phyloP scores from a whole-genome alignment of 92 coral and sea anemone genomes.

The Parazoanthus darwini region DNA sequence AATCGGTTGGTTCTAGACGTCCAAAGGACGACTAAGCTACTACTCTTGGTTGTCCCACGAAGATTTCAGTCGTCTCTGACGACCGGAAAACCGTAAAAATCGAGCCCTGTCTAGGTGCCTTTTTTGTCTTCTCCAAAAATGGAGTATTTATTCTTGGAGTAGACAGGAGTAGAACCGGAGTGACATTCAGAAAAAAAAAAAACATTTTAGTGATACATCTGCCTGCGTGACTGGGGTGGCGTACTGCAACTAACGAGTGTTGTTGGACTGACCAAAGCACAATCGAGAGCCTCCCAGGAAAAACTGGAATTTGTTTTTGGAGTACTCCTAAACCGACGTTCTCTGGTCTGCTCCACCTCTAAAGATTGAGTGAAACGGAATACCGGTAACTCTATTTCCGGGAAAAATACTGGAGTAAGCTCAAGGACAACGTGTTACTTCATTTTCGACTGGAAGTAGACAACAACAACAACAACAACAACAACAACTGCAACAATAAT shows the following conservation, averaged over 20 bases:
- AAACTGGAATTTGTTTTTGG: not conserved
- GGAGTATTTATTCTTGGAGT: not conserved
- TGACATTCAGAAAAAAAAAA: too few species aligned
- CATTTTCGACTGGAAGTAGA: not conserved
- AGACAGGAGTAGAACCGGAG: not conserved
- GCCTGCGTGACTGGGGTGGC: not conserved
- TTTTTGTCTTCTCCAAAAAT: not conserved
- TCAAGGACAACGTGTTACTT: not conserved
- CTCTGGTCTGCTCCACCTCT: not conserved
- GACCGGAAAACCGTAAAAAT: too few species aligned
- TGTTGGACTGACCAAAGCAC: too few species aligned
- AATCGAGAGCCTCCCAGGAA: not conserved
- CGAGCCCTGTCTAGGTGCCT: not conserved
- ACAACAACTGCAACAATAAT: too few species aligned
- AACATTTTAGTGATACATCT: not conserved
- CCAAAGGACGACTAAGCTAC: too few species aligned
- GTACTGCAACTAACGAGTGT: not conserved
- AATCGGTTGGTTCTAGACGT: too few species aligned
- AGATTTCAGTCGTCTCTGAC: too few species aligned
- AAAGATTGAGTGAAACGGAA: not conserved
- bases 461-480: not conserved
- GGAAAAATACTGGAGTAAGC: not conserved
- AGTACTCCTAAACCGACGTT: not conserved
- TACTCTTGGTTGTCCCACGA: too few species aligned
- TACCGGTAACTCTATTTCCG: not conserved